Evolutionary conservation across 1,140 invertebrate species (phyloP).

Genomic region (Polypedilum pembai): DNA sequence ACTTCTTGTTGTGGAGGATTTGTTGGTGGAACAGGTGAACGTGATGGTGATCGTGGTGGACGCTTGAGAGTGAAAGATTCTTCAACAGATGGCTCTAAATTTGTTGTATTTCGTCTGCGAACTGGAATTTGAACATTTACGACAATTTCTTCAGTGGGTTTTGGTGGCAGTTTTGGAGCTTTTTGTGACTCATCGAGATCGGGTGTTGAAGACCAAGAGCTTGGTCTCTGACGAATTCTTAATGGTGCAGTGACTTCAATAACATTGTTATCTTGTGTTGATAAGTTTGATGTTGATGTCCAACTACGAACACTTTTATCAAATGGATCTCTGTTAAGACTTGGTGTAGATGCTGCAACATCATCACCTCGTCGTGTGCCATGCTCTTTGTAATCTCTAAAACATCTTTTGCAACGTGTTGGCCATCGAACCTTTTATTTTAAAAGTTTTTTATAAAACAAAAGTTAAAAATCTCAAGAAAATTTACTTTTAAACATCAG

Average conservation of each 20-base stretch:
- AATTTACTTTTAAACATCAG: too few species aligned
- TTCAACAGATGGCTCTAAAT: slow-evolving; percentile 46
- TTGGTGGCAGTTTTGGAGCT: neutral
- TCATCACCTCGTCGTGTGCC: slow-evolving; percentile 57
- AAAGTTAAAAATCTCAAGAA: too few species aligned
- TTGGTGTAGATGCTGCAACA: slow-evolving; percentile 66
- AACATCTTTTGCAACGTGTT: slow-evolving; percentile 85
- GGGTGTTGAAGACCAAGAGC: slow-evolving; percentile 65
- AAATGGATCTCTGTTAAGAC: slow-evolving; percentile 44
- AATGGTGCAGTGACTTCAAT: slow-evolving; percentile 32
- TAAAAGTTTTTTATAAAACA: too few species aligned
- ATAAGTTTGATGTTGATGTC: slow-evolving; percentile 50
- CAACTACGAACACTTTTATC: slow-evolving; percentile 41
- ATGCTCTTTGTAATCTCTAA: slow-evolving; percentile 89
- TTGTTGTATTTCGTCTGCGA: slow-evolving; percentile 49
- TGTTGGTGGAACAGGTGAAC: neutral
- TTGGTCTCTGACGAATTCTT: slow-evolving; percentile 40
- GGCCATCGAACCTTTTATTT: slow-evolving; percentile 56
- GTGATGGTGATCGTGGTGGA: slow-evolving; percentile 39
- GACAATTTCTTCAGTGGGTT: slow-evolving; percentile 46
- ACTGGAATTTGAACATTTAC: slow-evolving; percentile 57
- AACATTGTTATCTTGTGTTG: slow-evolving; percentile 38
- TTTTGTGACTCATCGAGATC: slow-evolving; percentile 49
- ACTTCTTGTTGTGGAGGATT: slow-evolving; percentile 31
- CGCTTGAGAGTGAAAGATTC: slow-evolving; percentile 40